Evolutionary conservation across 2,113 vertebrate species (phyloP), one percentile per base, ranked within the genome.

Genomic region (Eulemur macaco): DNA sequence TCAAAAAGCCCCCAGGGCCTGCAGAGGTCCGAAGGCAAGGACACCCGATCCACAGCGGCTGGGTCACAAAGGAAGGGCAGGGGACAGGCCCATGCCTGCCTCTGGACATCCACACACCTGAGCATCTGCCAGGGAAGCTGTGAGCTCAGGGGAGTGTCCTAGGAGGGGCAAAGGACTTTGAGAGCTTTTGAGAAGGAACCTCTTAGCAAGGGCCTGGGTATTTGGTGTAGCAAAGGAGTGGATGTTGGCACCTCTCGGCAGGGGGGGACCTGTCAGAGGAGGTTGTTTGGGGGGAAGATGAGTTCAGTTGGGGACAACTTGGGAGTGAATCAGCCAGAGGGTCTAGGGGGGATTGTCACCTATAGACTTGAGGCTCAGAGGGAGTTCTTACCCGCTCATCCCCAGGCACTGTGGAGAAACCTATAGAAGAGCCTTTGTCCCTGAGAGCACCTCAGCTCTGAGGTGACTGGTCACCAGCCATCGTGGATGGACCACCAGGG

Each of bases 91-190:
- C 3, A 4, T 1, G 11, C 31, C n/a, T 9, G 15, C 88, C 85
- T 80, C 42, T 69, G 29, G 54, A 11, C 10, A 37, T 21, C 39
- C 31, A 0, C 1, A 39, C 0, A 0, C 37, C 27, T 64, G 64
- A 94, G 83, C 5, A 0, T 63, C 81, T 81, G n/a, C 17, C 0
- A 77, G 81, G 69, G 21, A 52, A 52, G 69, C 60, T 50, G 20
- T 20, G 27, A 37, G 47, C 45, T 52, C 58, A 29, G 50, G 25
- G 21, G 74, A 73, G 45, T 58, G 47, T 39, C 86, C 29, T n/a
- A 3, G 64, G 77, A 52, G 34, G 58, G n/a, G 25, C 71, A 37
- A 11, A 78, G 31, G 58, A 68, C 37, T 88, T 27, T 12, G 64
- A 31, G 45, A n/a, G 21, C n/a, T 69, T 56, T 27, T 42, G 23